phyloP scores from a whole-genome alignment of 1,140 invertebrate genomes.

The Trichonephila inaurata region DNA sequence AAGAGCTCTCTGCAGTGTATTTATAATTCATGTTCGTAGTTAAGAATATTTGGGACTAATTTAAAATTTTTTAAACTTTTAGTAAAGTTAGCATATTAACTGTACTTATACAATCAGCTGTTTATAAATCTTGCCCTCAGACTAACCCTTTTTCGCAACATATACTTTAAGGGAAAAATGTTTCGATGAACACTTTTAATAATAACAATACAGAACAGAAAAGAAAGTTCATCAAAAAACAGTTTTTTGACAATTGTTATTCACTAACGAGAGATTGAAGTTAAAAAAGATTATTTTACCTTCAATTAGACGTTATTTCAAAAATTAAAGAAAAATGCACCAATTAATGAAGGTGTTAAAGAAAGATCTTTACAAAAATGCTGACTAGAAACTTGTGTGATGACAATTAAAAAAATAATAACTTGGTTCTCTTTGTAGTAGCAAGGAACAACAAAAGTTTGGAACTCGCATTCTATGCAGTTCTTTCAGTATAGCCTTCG shows the following conservation, averaged over 20 bases:
- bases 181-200: too few species aligned
- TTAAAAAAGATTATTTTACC: not conserved
- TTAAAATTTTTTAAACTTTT: too few species aligned
- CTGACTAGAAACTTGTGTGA: not conserved
- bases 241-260: not conserved
- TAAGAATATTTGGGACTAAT: too few species aligned
- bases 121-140: too few species aligned
- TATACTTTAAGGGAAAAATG: too few species aligned
- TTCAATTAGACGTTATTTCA: conserved; percentile 24
- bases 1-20: too few species aligned
- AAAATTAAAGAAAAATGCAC: not conserved
- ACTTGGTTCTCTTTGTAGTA: not conserved
- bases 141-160: too few species aligned
- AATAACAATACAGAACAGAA: not conserved
- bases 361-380: not conserved
- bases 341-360: conserved; percentile 13
- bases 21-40: too few species aligned
- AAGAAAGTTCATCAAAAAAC: not conserved
- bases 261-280: conserved; percentile 3
- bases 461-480: not conserved
- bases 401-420: not conserved
- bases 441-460: not conserved
- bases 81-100: too few species aligned
- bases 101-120: too few species aligned
- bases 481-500: not conserved